Percentiles rank a stretch among this genome's conserved stretches.
These are phyloP conservation scores for Cyanoramphus novaezelandiae DNA, from an alignment of 2,113 vertebrate genomes.

Conservation along the genomic window DNA sequence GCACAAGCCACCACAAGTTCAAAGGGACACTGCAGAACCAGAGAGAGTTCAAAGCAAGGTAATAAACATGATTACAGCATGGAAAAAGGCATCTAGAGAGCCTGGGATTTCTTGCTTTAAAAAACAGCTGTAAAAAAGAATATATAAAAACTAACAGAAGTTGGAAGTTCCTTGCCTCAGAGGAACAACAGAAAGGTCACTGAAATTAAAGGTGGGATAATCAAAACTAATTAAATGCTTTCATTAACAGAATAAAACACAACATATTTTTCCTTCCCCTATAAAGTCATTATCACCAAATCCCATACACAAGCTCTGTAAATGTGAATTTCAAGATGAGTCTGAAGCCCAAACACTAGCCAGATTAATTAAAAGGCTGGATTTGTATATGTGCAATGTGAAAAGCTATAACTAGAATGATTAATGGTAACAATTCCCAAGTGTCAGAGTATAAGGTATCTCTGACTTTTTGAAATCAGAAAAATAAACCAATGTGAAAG, in stretches of 20 bases:
- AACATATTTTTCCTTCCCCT: neutral
- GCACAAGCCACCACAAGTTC: neutral
- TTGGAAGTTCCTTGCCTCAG: neutral
- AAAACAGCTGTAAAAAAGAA: neutral
- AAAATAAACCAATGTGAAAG: neutral
- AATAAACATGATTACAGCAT: neutral
- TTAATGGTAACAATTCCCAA: neutral
- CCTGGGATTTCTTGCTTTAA: neutral
- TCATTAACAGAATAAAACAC: neutral
- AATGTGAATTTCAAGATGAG: neutral
- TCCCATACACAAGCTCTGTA: neutral
- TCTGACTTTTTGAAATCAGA: neutral
- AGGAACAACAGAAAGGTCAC: neutral
- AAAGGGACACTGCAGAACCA: neutral
- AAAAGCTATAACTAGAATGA: neutral
- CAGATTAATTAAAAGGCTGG: neutral
- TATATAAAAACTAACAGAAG: neutral
- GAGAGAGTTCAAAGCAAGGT: constrained; percentile 3
- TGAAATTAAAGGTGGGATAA: neutral
- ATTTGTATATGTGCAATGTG: neutral
- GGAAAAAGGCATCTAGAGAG: neutral
- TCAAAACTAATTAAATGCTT: neutral
- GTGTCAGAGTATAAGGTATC: neutral
- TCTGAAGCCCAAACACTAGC: neutral
- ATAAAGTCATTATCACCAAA: neutral